Base-by-base conservation (phyloP, 2,797 vertebrate genomes). In the Poecilia gillii region DNA sequence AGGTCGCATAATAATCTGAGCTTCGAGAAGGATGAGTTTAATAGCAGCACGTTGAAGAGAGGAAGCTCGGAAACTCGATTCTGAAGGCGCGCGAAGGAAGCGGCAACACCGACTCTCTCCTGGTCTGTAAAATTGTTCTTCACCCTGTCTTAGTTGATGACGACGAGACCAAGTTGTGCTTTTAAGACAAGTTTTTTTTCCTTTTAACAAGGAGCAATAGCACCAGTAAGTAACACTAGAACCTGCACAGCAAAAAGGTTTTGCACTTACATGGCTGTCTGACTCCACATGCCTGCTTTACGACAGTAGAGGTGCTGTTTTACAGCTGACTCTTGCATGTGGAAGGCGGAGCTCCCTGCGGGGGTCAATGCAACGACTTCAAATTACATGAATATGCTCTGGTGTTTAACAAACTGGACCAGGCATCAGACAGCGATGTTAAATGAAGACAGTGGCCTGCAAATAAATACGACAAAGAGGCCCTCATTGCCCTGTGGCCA, bases 1-100 rank as follows among this genome's bases (percentile, higher is more conserved):
- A 96, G 97, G 88, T 99, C 98, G 3, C 98, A 99, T 71, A 99
- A 99, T 87, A 99, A 99, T 88, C 96, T 99, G 89, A 99, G 98
- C 93, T 99, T 99, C 84, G 99, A 99, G 93, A 97, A 97, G 3
- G 97, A 98, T 41, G 97, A 99, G 80, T 97, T 98, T 87, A 96
- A 97, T 92, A 97, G 96, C 96, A 97, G 96, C 92, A 95, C 96
- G 31, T 88, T 99, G 86, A 99, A 98, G 89, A 96, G 97, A 83
- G 98, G 98, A 76, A 97, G 96, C 90, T 99, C 98, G 0, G 98
- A 99, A 95, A 99, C 97, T 59, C 96, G 97, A 57, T 99, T 99
- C 96, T 99, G 94, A 95, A 88, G 70, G 31, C 13, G 18, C 43
- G 23, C 23, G 4, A 71, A 41, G 55, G 45, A 6, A 55, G 64